A percentile compares a stretch with the other conserved stretches of the same genome.
Evolutionary conservation across 30 jellyfish, hydroid and myxozoan genomes (phyloP).

Genomic region (Aurelia sp.): DNA sequence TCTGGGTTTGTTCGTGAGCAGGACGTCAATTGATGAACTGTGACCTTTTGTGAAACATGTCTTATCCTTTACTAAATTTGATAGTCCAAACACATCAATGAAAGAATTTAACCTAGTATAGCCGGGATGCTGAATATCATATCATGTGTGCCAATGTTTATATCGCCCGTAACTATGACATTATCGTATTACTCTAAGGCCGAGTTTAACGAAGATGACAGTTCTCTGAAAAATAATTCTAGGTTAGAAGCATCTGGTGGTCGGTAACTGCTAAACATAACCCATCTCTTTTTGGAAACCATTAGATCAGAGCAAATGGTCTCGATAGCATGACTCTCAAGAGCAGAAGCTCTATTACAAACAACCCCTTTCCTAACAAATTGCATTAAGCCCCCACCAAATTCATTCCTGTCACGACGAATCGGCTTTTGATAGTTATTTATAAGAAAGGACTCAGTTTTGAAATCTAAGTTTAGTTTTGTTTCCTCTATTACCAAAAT

Average conservation of each 20-base stretch:
- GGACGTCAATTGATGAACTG: constrained; percentile 47
- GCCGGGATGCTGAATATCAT: constrained; percentile 52
- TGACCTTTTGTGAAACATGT: background rate
- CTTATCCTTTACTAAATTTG: constrained; percentile 53
- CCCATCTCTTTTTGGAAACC: too few relatives aligned
- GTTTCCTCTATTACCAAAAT: too few relatives aligned
- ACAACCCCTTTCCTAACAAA: too few relatives aligned
- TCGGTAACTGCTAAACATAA: too few relatives aligned
- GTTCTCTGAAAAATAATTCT: constrained; percentile 20
- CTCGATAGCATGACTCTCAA: too few relatives aligned
- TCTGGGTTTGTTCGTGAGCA: constrained; percentile 39
- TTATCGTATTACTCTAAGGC: background rate
- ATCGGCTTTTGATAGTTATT: too few relatives aligned
- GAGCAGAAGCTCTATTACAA: too few relatives aligned
- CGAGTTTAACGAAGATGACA: constrained; percentile 8
- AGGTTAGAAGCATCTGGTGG: background rate
- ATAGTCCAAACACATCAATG: constrained; percentile 60
- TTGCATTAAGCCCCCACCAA: too few relatives aligned
- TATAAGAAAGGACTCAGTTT: too few relatives aligned
- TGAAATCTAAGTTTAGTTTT: too few relatives aligned
- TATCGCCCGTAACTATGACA: background rate
- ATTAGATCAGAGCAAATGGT: too few relatives aligned
- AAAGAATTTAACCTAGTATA: constrained; percentile 21
- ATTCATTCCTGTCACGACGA: too few relatives aligned
- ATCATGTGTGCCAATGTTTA: background rate